Conservation (phyloP, 2,888 invertebrate genomes). For the Asteroscopus sphinx region DNA sequence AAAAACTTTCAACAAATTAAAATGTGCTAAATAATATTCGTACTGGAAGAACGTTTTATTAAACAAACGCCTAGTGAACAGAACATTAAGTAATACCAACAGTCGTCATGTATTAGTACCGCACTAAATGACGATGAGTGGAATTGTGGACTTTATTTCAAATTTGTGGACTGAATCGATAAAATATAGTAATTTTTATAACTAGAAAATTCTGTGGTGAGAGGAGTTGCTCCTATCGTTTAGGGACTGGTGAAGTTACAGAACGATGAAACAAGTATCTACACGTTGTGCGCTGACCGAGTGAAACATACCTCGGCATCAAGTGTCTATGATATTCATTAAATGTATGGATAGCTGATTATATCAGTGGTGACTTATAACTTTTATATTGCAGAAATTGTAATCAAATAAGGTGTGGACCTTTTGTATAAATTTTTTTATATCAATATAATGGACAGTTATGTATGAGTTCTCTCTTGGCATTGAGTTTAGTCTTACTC, state of each 20-base stretch:
- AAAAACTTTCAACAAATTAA: constrained; percentile 88
- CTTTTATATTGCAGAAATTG: constrained; percentile 85
- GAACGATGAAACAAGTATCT: constrained; percentile 72
- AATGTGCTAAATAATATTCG: constrained; percentile 87
- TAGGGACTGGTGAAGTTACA: constrained; percentile 80
- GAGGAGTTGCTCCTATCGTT: constrained; percentile 86
- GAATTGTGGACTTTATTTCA: constrained; percentile 88
- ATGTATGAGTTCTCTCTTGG: constrained; percentile 85
- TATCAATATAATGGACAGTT: constrained; percentile 78
- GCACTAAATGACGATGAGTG: constrained; percentile 77
- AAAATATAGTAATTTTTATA: constrained; percentile 88
- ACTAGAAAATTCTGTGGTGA: constrained; percentile 88
- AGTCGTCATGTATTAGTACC: constrained; percentile 72
- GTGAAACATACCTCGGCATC: constrained; percentile 74
- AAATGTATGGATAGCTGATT: constrained; percentile 68
- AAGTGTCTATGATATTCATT: constrained; percentile 70
- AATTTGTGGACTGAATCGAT: constrained; percentile 88
- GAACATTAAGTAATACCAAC: constrained; percentile 80
- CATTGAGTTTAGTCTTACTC: constrained; percentile 76
- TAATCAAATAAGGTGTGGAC: constrained; percentile 86
- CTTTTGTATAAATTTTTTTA: constrained; percentile 88
- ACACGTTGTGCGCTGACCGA: constrained; percentile 74
- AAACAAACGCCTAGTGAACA: constrained; percentile 88
- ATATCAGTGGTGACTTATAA: constrained; percentile 79
- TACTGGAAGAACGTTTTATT: constrained; percentile 87